Evolutionary conservation across 2,888 invertebrate genomes (phyloP).

Genomic region (Ophion ventricosus): DNA sequence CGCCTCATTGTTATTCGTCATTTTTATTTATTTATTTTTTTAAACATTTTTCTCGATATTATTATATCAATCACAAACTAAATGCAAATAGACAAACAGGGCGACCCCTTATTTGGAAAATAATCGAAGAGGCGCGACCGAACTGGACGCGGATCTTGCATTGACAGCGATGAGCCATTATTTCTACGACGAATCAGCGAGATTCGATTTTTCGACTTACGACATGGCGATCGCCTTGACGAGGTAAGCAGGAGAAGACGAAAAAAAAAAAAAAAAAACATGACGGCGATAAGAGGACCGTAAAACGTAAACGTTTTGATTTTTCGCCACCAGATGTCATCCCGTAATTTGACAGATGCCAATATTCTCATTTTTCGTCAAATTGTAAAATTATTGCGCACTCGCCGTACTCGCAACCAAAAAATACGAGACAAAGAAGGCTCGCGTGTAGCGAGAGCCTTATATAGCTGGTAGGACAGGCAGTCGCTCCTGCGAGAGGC

Average conservation of each 20-base stretch:
- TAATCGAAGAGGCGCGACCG: constrained; percentile 56
- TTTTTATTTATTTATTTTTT: not conserved
- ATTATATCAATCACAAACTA: not conserved
- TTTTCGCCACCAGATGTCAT: too few relatives aligned
- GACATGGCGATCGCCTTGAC: constrained; percentile 76
- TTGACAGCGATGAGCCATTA: constrained; percentile 73
- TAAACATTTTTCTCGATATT: not conserved
- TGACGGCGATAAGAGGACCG: too few relatives aligned
- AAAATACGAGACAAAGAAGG: too few relatives aligned
- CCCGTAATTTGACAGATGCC: too few relatives aligned
- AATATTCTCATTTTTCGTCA: not conserved
- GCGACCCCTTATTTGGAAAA: constrained; percentile 74
- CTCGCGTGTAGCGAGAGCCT: too few relatives aligned
- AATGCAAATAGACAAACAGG: constrained; percentile 42
- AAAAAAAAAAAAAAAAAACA: constrained; percentile 6
- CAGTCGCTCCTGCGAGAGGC: too few relatives aligned
- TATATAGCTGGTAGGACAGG: too few relatives aligned
- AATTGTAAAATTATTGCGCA: too few relatives aligned
- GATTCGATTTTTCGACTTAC: constrained; percentile 71
- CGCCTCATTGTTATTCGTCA: not conserved
- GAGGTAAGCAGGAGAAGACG: constrained; percentile 67
- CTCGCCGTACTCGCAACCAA: too few relatives aligned
- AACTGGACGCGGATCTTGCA: constrained; percentile 73
- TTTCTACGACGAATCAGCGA: constrained; percentile 71
- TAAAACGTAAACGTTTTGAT: too few relatives aligned